Percentiles rank a stretch among this genome's conserved stretches.
Evolutionary conservation across 2,888 invertebrate species (phyloP).

Genomic region (Arenicola marina): DNA sequence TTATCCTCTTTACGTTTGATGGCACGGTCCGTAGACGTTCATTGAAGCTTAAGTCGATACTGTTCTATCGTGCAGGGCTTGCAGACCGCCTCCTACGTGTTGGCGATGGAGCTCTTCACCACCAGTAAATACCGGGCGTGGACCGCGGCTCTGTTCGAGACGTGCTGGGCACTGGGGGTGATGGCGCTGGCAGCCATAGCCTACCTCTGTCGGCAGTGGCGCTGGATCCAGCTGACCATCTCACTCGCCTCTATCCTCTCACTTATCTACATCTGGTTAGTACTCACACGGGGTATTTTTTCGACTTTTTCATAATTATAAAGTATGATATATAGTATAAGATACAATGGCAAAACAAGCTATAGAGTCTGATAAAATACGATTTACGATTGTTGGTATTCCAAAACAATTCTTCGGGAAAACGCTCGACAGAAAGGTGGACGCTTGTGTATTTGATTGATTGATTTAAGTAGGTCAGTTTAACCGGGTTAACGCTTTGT

Average conservation of each 20-base stretch:
- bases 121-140: constrained; percentile 58
- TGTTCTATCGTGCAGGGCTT: constrained; percentile 56
- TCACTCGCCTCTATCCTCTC: constrained; percentile 64
- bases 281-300: constrained; percentile 3
- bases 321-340: no score
- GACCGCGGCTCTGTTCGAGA: constrained; percentile 60
- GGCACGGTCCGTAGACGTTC: no score
- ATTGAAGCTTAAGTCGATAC: no score
- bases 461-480: no score
- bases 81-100: constrained; percentile 62
- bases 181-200: constrained; percentile 62
- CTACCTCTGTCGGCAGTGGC: constrained; percentile 64
- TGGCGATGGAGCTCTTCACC: constrained; percentile 63
- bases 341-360: no score
- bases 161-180: constrained; percentile 62
- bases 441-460: no score
- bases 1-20: no score
- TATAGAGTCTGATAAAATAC: no score
- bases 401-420: no score
- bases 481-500: no score
- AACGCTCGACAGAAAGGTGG: no score
- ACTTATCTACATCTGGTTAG: constrained; percentile 59
- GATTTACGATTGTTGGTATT: no score
- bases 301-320: neutral
- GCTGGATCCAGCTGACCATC: constrained; percentile 64